phyloP scores from a whole-genome alignment of 2,797 vertebrate species.

The Poecilia gillii region DNA sequence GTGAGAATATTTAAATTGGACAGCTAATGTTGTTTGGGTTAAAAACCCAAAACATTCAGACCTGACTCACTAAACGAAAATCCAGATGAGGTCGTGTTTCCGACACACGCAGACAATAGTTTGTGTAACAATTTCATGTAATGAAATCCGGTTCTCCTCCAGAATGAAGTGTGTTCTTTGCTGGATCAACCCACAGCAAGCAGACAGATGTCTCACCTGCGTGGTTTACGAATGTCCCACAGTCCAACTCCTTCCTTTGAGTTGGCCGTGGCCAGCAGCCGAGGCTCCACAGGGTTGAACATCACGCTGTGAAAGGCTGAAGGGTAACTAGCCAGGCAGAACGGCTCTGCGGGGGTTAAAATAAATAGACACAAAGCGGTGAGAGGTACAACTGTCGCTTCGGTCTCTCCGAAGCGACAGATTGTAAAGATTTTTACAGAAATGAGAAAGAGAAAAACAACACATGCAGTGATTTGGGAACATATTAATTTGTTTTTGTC shows the following conservation, averaged over 20 bases:
- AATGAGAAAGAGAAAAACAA: not conserved
- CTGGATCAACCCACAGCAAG: not conserved
- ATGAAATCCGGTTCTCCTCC: no score
- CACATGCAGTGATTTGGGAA: not conserved
- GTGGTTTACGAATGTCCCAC: constrained; percentile 98
- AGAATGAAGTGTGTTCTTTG: not conserved
- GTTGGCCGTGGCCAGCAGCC: constrained; percentile 97
- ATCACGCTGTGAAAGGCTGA: constrained; percentile 99
- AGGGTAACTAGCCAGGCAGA: constrained; percentile 98
- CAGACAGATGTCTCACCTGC: constrained; percentile 82
- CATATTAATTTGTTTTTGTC: not conserved
- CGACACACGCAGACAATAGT: not conserved
- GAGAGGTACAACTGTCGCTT: not conserved
- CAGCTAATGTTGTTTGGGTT: not conserved
- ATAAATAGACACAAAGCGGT: not conserved
- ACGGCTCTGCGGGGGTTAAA: constrained; percentile 86
- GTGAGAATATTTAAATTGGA: not conserved
- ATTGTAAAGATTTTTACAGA: not conserved
- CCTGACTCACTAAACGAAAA: not conserved
- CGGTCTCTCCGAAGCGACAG: no score
- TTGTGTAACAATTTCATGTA: no score
- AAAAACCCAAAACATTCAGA: not conserved
- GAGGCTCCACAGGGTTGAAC: constrained; percentile 98
- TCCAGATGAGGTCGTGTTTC: not conserved
- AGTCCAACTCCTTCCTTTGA: constrained; percentile 98